Conservation (phyloP, 2,113 vertebrate genomes). For the Gallinago media region DNA sequence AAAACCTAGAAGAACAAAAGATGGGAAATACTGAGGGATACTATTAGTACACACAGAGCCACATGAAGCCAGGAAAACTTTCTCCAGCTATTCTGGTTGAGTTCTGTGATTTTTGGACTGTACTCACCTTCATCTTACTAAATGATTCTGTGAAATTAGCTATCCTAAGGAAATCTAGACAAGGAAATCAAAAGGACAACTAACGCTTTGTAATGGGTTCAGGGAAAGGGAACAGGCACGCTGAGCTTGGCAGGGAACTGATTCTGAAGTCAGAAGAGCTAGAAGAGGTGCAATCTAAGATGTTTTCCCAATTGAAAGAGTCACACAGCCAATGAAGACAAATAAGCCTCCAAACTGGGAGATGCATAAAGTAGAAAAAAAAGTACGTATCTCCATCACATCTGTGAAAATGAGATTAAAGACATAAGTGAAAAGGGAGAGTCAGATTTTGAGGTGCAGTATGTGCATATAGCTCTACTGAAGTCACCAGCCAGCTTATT, state of each 20-base stretch:
- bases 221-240: rapidly evolving
- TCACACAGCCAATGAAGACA: not conserved
- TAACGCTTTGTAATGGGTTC: not conserved
- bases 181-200: not conserved
- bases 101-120: not conserved
- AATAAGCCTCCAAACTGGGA: not conserved
- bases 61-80: not conserved
- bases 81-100: not conserved
- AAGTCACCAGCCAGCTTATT: not conserved
- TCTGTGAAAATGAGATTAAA: not conserved
- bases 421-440: not conserved
- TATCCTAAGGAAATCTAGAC: not conserved
- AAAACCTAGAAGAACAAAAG: not conserved
- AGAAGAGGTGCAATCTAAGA: not conserved
- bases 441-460: not conserved
- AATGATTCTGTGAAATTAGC: not conserved
- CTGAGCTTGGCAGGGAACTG: not conserved
- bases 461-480: rapidly evolving
- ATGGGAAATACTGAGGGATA: not conserved
- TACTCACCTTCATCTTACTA: not conserved
- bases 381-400: not conserved
- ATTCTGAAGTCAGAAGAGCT: not conserved
- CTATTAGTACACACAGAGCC: not conserved
- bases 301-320: not conserved
- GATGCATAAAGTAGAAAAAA: not conserved